phyloP scores from a whole-genome alignment of 2,113 vertebrate genomes.

The Himantopus leucocephalus region DNA sequence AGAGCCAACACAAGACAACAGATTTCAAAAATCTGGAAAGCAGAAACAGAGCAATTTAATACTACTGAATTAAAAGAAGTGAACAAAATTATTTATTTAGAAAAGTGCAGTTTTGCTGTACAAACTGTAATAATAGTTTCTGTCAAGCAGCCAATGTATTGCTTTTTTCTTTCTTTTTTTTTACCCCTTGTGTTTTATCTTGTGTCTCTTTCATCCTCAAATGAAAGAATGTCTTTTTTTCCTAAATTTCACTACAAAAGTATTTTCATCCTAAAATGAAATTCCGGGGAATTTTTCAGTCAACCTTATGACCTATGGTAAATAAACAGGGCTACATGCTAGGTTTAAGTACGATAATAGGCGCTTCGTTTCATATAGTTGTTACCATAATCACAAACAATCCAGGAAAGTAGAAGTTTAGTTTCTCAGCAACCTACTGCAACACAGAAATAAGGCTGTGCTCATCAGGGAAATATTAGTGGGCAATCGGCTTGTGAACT shows the following conservation, averaged over 20 bases:
- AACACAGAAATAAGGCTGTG: not conserved
- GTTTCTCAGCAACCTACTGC: not conserved
- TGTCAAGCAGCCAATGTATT: not conserved
- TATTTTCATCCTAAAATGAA: not conserved
- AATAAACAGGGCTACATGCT: not conserved
- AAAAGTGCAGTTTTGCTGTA: not conserved
- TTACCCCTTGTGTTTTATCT: not conserved
- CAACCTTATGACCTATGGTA: not conserved
- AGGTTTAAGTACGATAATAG: not conserved
- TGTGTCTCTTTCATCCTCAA: not conserved
- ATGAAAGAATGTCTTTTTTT: accelerated
- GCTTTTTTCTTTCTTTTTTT: not conserved
- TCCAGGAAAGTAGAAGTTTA: not conserved
- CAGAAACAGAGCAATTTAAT: not conserved
- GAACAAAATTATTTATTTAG: not conserved
- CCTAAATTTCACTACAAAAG: not conserved
- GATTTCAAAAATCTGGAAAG: not conserved
- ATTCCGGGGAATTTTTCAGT: not conserved
- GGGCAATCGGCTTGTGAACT: not conserved
- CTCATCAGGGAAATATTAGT: not conserved
- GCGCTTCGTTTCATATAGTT: not conserved
- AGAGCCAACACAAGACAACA: not conserved
- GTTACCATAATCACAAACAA: not conserved
- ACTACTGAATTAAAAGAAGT: not conserved
- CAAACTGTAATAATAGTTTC: not conserved